Percentiles rank a stretch among this genome's conserved stretches.
phyloP scores from a whole-genome alignment of 1,140 invertebrate genomes.

The Drosophila seguyi region DNA sequence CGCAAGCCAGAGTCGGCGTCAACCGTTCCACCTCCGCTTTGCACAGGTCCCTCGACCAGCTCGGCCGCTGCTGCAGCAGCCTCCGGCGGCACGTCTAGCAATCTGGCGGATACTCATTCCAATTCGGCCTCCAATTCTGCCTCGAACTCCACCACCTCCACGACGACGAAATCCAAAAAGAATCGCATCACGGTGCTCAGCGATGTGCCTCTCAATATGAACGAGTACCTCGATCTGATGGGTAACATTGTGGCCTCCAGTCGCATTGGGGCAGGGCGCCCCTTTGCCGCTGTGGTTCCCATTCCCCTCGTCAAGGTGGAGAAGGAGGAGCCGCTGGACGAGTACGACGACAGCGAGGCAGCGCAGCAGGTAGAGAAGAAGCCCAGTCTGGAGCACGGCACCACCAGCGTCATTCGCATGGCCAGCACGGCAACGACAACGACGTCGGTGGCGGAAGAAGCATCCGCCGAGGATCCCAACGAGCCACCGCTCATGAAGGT shows the following conservation, averaged over 20 bases:
- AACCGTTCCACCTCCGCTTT: constrained; percentile 29
- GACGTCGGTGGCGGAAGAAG: constrained; percentile 13
- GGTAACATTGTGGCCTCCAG: constrained; percentile 82
- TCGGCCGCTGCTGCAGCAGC: constrained; percentile 34
- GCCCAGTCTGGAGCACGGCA: constrained; percentile 59
- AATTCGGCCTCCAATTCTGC: constrained; percentile 42
- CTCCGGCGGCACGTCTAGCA: constrained; percentile 6
- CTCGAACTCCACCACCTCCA: constrained; percentile 30
- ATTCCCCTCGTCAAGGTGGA: constrained; percentile 79
- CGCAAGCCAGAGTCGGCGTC: constrained; percentile 17
- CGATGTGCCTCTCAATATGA: constrained; percentile 82
- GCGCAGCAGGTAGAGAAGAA: constrained; percentile 46
- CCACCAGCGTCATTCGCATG: constrained; percentile 83
- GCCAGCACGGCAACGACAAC: constrained; percentile 54
- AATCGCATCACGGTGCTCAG: constrained; percentile 79
- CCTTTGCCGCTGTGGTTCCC: constrained; percentile 70
- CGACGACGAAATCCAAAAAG: constrained; percentile 68
- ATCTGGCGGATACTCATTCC: constrained; percentile 33
- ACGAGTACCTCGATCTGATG: constrained; percentile 80
- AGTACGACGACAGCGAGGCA: constrained; percentile 55
- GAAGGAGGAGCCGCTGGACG: constrained; percentile 78
- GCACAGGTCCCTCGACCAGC: constrained; percentile 61
- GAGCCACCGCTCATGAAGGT: constrained; percentile 67
- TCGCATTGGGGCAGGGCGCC: constrained; percentile 63
- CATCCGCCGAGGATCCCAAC: constrained; percentile 63